Evolutionary conservation across 2,888 invertebrate species (phyloP).

Genomic region (Cheiracanthium punctorium): DNA sequence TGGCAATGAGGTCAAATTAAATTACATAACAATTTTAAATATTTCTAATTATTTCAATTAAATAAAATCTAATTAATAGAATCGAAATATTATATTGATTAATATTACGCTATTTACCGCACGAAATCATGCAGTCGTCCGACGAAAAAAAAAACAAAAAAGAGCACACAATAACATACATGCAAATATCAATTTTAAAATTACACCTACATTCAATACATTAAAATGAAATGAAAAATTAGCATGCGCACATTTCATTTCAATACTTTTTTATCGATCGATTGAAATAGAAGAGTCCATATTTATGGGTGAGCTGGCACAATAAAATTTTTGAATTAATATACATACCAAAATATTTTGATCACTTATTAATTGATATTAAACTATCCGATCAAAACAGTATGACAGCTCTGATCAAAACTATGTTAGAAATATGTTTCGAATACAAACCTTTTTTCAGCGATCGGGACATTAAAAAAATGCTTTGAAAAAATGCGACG

Average conservation of each 20-base stretch:
- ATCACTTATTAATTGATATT: neutral
- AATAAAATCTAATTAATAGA: neutral
- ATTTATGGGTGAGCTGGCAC: constrained; percentile 69
- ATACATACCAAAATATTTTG: constrained; percentile 40
- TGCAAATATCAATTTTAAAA: constrained; percentile 15
- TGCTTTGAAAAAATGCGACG: constrained; percentile 63
- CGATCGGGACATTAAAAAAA: constrained; percentile 44
- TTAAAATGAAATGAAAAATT: constrained; percentile 67
- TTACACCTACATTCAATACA: constrained; percentile 39
- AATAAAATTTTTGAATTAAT: constrained; percentile 43
- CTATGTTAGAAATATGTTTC: neutral
- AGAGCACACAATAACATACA: constrained; percentile 9
- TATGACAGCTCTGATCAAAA: neutral
- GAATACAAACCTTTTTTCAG: neutral
- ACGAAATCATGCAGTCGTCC: neutral
- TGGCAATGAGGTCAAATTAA: constrained; percentile 35
- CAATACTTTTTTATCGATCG: constrained; percentile 69
- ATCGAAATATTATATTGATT: constrained; percentile 4
- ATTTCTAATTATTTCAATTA: constrained; percentile 1
- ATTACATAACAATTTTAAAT: constrained; percentile 21
- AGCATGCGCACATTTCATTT: constrained; percentile 67
- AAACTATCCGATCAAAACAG: neutral
- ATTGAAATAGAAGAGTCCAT: constrained; percentile 68
- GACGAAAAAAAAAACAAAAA: too few relatives aligned
- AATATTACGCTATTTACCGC: neutral